phyloP scores from a whole-genome alignment of 2,888 invertebrate genomes.

The Erannis defoliaria region DNA sequence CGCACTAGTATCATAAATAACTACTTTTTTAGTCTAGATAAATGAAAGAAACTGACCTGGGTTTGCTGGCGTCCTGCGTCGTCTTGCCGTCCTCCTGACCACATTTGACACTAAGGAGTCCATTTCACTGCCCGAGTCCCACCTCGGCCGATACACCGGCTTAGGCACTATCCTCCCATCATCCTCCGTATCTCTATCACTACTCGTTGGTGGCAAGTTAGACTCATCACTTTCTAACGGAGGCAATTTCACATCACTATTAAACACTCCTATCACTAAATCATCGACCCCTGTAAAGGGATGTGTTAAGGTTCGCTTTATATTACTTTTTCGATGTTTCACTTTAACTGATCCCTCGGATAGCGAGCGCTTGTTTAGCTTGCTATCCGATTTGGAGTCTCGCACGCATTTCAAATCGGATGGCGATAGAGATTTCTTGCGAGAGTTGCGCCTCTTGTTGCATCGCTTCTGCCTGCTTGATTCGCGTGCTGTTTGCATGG shows the following conservation, averaged over 20 bases:
- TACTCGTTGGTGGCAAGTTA: conserved; percentile 80
- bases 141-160: conserved; percentile 69
- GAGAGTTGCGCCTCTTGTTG: conserved; percentile 80
- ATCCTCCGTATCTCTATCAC: conserved; percentile 83
- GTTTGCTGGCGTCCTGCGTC: conserved; percentile 83
- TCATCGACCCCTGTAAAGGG: conserved; percentile 78
- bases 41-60: conserved; percentile 72
- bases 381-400: conserved; percentile 72
- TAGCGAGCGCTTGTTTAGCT: conserved; percentile 74
- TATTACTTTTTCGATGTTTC: conserved; percentile 81
- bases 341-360: conserved; percentile 82
- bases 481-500: conserved; percentile 81
- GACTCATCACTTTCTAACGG: conserved; percentile 79
- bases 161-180: conserved; percentile 69
- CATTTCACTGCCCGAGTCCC: conserved; percentile 85
- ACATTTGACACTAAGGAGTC: conserved; percentile 88
- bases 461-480: conserved; percentile 78
- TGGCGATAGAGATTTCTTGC: conserved; percentile 83
- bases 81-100: conserved; percentile 88
- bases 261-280: conserved; percentile 66
- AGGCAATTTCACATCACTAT: conserved; percentile 66
- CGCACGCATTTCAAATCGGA: conserved; percentile 77
- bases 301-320: conserved; percentile 81
- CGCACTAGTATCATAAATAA: too few relatives aligned
- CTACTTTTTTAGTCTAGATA: too few relatives aligned